Conservation (phyloP, 2,113 vertebrate species). For the Axis porcinus region DNA sequence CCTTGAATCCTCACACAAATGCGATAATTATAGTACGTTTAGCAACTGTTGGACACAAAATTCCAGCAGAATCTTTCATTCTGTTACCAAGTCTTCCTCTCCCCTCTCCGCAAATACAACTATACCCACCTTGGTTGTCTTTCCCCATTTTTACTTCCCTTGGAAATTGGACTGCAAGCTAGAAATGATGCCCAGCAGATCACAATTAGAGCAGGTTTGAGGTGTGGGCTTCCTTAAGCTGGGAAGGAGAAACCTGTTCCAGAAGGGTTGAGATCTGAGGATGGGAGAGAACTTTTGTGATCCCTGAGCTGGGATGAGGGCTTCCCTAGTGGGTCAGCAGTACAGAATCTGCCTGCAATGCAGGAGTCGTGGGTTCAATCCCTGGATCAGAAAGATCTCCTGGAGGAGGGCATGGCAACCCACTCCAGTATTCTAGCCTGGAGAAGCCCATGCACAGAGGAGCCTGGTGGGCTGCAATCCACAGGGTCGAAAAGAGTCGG, state of each 20-base stretch:
- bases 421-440: neutral
- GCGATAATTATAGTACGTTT: slow-evolving; percentile 49
- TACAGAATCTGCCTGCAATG: neutral
- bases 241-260: neutral
- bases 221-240: neutral
- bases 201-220: neutral
- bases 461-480: neutral
- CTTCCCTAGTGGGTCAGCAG: neutral
- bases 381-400: neutral
- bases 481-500: neutral
- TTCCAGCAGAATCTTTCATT: slow-evolving; percentile 33
- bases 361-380: neutral
- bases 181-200: neutral
- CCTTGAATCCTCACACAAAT: slow-evolving; percentile 60
- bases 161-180: neutral
- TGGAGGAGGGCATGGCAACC: neutral
- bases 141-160: neutral
- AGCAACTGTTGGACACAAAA: slow-evolving; percentile 41
- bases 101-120: too few relatives aligned
- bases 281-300: neutral
- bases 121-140: neutral
- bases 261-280: neutral
- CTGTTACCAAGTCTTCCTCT: neutral
- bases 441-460: neutral
- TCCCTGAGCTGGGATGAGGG: neutral